Evolutionary conservation across 2,797 vertebrate genomes (phyloP).

Genomic region (Dicrostonyx torquatus): DNA sequence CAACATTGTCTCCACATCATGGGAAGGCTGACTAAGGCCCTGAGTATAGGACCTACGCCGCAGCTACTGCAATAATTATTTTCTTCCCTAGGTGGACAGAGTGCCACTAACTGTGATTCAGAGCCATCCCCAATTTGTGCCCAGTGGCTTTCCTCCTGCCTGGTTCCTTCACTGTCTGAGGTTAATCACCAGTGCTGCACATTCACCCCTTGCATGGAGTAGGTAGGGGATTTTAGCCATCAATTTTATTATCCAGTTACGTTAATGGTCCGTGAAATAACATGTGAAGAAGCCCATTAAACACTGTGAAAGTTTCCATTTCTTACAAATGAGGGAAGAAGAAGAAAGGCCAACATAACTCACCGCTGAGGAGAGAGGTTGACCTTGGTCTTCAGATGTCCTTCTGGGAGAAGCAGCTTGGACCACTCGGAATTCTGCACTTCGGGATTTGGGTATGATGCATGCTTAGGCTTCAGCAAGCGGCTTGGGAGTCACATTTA

Average conservation of each 20-base stretch:
- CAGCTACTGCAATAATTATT: not conserved
- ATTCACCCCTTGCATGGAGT: slow-evolving; percentile 54
- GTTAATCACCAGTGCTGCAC: slow-evolving; percentile 60
- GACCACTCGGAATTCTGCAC: not conserved
- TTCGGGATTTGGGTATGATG: not conserved
- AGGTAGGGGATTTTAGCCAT: slow-evolving; percentile 75
- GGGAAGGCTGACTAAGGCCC: not conserved
- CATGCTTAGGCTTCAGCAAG: not conserved
- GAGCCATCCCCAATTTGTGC: not conserved
- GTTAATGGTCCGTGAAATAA: slow-evolving; percentile 74
- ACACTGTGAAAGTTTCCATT: slow-evolving; percentile 75
- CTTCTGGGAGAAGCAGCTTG: slow-evolving; percentile 46
- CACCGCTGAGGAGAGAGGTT: slow-evolving; percentile 39
- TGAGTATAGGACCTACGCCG: not conserved
- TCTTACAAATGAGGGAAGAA: slow-evolving; percentile 70
- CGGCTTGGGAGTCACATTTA: not conserved
- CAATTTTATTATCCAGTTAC: slow-evolving; percentile 72
- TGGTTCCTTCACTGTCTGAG: not conserved
- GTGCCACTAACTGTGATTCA: not conserved
- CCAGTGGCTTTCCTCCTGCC: not conserved
- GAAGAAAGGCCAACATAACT: slow-evolving; percentile 64
- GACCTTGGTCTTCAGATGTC: slow-evolving; percentile 68
- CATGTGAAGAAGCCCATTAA: slow-evolving; percentile 78
- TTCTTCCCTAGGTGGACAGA: not conserved
- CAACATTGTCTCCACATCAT: not conserved